Percentiles rank a stretch among this genome's conserved stretches.
Conservation (phyloP, 2,888 invertebrate genomes). For the Allolobophora icterica region DNA sequence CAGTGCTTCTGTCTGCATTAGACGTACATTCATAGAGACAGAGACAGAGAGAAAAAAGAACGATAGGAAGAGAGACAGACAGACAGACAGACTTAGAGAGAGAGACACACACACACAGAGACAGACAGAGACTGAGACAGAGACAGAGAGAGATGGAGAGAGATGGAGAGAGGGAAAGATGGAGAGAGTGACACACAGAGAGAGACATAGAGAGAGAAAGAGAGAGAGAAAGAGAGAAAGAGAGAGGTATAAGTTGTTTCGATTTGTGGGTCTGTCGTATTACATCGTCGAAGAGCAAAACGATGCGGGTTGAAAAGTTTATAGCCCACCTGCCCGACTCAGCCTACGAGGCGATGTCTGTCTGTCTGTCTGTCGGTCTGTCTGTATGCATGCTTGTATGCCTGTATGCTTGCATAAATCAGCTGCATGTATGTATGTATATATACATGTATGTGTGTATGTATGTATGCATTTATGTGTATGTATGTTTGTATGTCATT, state of each 20-base stretch:
- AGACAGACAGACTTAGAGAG: background rate
- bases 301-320: background rate
- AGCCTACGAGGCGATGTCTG: background rate
- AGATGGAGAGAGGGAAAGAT: background rate
- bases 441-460: no score
- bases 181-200: background rate
- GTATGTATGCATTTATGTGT: no score
- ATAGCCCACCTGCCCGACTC: background rate
- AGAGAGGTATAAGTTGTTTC: background rate
- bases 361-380: background rate
- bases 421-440: no score
- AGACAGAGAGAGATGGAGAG: background rate
- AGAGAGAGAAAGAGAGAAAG: background rate
- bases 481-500: no score
- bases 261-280: background rate
- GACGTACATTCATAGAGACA: background rate
- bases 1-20: background rate
- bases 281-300: background rate
- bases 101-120: background rate
- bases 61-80: background rate
- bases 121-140: background rate
- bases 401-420: background rate
- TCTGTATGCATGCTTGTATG: background rate
- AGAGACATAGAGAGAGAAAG: no score
- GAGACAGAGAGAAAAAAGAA: background rate